Evolutionary conservation across 2,888 invertebrate genomes (phyloP), one percentile per base, ranked within the genome.

Genomic region (Augiades crinisus): DNA sequence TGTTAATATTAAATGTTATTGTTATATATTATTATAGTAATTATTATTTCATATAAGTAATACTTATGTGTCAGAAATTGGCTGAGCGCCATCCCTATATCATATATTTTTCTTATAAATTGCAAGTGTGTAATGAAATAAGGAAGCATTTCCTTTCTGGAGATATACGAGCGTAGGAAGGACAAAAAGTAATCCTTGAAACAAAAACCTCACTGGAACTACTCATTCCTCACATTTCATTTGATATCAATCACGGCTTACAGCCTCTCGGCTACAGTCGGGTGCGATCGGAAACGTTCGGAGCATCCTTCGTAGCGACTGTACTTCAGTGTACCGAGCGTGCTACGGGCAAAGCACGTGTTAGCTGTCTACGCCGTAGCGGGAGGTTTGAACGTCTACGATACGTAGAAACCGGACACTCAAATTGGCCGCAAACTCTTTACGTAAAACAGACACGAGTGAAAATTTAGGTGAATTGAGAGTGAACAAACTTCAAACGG

Each of bases 211-310:
- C 72, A 70, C 70, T 67, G 67, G 71, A 83, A 84, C 85, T 87
- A 85, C 78, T 83, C 82, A 83, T 86, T 86, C 77, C 79, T 85
- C 79, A 85, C 85, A 87, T 88, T 86, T 86, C 86, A 87, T 89
- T 88, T 87, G 78, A 85, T 87, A 87, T 89, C 88, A 88, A 89
- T 89, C 88, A 87, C 85, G 68, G 80, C 80, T 81, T 80, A 81
- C 75, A 72, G 70, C 74, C 71, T 72, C 71, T 84, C 82, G 83
- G 78, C 53, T 45, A 55, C 50, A 58, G 54, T 85, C 88, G 88
- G 81, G 49, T 24, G 53, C 36, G 53, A 51, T 87, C 88, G 87
- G 78, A 47, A 46, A 62, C 61, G 60, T 66, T 84, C 86, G 85
- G 72, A 56, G 65, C 61, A 60, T 67, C 67, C 69, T 71, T 74